Conservation (phyloP, 2,113 vertebrate species). For the Catharus minimus region DNA sequence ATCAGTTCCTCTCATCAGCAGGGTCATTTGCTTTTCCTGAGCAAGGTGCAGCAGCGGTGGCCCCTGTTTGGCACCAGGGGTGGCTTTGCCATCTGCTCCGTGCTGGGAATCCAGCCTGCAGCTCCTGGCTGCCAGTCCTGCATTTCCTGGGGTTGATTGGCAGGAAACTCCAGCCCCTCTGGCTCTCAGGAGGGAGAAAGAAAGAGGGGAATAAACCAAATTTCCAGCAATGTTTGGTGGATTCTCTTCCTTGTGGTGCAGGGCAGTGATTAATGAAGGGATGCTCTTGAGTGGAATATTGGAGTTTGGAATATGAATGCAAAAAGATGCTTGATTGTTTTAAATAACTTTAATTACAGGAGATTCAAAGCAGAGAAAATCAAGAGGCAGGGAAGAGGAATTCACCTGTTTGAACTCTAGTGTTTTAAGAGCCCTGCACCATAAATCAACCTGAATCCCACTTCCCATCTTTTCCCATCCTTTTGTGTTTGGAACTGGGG, state of each 20-base stretch:
- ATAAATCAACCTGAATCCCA: neutral
- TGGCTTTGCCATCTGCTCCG: neutral
- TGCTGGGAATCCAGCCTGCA: neutral
- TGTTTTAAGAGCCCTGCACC: neutral
- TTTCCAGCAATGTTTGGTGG: rapidly evolving
- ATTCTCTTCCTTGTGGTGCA: rapidly evolving
- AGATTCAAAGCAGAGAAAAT: neutral
- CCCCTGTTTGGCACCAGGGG: neutral
- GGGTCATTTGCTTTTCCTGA: neutral
- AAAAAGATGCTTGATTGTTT: neutral
- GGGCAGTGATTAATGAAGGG: rapidly evolving
- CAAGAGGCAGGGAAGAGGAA: neutral
- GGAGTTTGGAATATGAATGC: neutral
- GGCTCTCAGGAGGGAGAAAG: neutral
- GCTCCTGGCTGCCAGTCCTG: neutral
- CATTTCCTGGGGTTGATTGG: slow-evolving; percentile 20
- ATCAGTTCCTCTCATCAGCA: neutral
- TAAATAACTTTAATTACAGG: neutral
- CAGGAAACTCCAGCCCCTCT: neutral
- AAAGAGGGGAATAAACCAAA: neutral
- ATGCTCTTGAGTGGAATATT: neutral
- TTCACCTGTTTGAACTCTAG: neutral
- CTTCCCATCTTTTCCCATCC: neutral
- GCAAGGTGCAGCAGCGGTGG: neutral
- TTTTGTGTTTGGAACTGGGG: neutral